phyloP scores from a whole-genome alignment of 2,113 vertebrate species.

The Hippoglossus stenolepis region DNA sequence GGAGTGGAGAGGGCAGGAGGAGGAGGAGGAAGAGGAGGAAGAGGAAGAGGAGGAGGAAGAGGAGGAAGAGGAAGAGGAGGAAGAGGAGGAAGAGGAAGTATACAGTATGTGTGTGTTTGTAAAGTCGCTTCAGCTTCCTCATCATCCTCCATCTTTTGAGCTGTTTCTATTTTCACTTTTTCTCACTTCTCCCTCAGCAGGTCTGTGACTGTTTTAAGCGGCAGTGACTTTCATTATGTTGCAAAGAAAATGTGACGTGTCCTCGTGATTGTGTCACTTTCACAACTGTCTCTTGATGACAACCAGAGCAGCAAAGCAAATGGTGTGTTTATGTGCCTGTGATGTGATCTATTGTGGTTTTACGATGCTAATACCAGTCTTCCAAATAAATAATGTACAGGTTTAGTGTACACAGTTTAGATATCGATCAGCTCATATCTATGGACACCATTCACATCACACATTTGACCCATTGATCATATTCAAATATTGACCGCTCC shows the following conservation, averaged over 20 bases:
- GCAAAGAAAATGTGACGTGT: constrained; percentile 27
- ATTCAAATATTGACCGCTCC: background rate
- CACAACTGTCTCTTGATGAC: constrained; percentile 5
- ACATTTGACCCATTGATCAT: background rate
- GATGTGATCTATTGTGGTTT: background rate
- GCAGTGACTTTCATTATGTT: constrained; percentile 5
- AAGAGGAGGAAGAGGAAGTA: constrained; percentile 35
- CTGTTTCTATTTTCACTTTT: constrained; percentile 27
- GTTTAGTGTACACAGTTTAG: background rate
- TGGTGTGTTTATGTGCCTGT: background rate
- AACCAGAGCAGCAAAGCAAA: background rate
- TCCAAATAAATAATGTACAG: no score
- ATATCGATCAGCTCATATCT: background rate
- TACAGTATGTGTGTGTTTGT: constrained; percentile 1
- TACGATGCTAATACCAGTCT: no score
- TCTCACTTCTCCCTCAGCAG: constrained; percentile 12
- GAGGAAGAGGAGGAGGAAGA: constrained; percentile 35
- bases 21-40: constrained; percentile 32
- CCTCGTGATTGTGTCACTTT: constrained; percentile 32
- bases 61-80: constrained; percentile 23
- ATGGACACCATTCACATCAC: background rate
- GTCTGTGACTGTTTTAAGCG: constrained; percentile 4
- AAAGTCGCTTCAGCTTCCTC: constrained; percentile 26
- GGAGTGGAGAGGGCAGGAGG: constrained; percentile 33
- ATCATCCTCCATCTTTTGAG: background rate